Evolutionary conservation across 2,797 vertebrate species (phyloP).

Genomic region (Serranus cabrilla): DNA sequence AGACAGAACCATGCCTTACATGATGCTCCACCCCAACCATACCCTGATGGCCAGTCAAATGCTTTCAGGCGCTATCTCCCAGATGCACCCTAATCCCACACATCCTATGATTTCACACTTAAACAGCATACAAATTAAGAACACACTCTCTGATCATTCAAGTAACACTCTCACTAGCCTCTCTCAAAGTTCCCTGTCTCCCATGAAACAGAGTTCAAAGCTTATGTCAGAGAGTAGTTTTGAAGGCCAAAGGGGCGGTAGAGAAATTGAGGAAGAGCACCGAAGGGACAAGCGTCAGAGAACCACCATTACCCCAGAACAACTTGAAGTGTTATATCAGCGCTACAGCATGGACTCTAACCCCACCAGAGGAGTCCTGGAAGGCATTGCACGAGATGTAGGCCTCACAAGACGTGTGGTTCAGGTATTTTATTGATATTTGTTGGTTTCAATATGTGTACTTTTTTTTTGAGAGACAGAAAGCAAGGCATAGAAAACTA

Average conservation of each 20-base stretch:
- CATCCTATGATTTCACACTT: conserved; percentile 81
- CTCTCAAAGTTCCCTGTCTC: conserved; percentile 90
- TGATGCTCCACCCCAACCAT: conserved; percentile 97
- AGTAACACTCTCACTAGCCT: conserved; percentile 88
- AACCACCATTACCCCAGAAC: conserved; percentile 98
- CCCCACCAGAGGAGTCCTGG: conserved; percentile 97
- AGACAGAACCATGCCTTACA: conserved; percentile 95
- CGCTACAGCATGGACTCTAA: conserved; percentile 98
- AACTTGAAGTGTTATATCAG: conserved; percentile 98
- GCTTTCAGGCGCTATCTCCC: conserved; percentile 93
- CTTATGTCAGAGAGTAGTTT: conserved; percentile 91
- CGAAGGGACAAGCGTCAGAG: conserved; percentile 96
- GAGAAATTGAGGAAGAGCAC: conserved; percentile 93
- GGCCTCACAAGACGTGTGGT: conserved; percentile 98
- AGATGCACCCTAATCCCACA: conserved; percentile 86
- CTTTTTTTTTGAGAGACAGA: background rate
- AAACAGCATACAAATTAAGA: conserved; percentile 78
- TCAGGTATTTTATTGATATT: conserved; percentile 85
- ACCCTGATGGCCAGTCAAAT: conserved; percentile 95
- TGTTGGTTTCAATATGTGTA: background rate
- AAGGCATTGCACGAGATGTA: conserved; percentile 97
- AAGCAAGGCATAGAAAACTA: background rate
- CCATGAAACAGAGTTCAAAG: conserved; percentile 93
- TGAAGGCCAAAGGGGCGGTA: conserved; percentile 82
- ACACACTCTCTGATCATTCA: conserved; percentile 81